Conservation (phyloP, 2,888 invertebrate species). For the Hartigia nigra region DNA sequence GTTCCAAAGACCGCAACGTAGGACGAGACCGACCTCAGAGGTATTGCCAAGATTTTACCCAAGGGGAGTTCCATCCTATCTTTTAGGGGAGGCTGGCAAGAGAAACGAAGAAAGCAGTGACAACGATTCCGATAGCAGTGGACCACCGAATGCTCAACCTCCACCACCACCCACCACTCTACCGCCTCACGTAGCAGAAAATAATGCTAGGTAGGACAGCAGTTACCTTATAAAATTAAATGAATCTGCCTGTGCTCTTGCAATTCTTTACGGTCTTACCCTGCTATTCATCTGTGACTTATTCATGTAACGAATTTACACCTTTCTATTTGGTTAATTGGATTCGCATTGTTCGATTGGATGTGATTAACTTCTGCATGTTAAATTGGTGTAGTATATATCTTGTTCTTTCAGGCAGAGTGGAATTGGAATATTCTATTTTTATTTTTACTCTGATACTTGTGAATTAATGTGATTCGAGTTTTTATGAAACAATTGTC, state of each 20-base stretch:
- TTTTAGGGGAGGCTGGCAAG: conserved; percentile 55
- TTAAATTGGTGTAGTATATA: not conserved
- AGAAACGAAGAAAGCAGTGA: conserved; percentile 62
- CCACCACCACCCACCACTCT: conserved; percentile 59
- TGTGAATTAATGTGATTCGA: not conserved
- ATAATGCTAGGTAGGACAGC: conserved; percentile 58
- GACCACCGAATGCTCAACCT: conserved; percentile 42
- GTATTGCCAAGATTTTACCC: conserved; percentile 51
- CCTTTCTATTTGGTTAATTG: conserved; percentile 1
- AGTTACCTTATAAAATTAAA: conserved; percentile 8
- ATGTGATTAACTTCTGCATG: not conserved
- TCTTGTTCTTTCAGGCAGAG: not conserved
- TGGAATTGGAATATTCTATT: not conserved
- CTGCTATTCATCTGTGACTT: conserved; percentile 8
- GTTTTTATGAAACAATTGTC: not conserved
- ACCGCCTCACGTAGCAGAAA: conserved; percentile 61
- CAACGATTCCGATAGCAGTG: conserved; percentile 60
- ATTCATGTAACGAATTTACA: conserved; percentile 18
- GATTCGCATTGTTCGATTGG: not conserved
- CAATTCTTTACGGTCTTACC: not conserved
- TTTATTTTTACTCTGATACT: not conserved
- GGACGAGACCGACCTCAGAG: conserved; percentile 55
- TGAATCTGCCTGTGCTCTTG: not conserved
- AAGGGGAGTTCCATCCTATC: conserved; percentile 60
- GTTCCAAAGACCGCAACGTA: conserved; percentile 75